phyloP scores from a whole-genome alignment of 92 coral and sea anemone genomes.

The Palythoa caribaeorum region DNA sequence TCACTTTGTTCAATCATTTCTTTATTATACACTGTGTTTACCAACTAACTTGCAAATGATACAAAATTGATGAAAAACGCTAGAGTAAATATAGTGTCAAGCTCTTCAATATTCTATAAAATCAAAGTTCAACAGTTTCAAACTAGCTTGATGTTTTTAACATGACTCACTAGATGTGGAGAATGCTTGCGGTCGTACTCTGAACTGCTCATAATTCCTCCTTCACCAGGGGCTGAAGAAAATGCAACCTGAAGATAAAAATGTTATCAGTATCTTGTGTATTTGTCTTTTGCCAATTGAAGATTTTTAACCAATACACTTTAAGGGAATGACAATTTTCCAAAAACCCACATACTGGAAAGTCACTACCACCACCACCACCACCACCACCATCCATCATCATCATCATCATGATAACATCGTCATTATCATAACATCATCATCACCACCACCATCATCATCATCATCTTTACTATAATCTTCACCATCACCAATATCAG shows the following conservation, averaged over 20 bases:
- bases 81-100: too few relatives aligned
- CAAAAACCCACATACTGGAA: too few relatives aligned
- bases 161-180: conserved; percentile 88
- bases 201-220: conserved; percentile 81
- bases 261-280: not conserved
- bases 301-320: not conserved
- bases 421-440: too few relatives aligned
- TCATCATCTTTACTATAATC: not conserved
- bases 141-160: not conserved
- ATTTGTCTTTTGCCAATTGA: not conserved
- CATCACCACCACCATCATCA: not conserved
- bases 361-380: too few relatives aligned
- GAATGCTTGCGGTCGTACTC: conserved; percentile 96
- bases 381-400: not conserved
- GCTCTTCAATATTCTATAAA: too few relatives aligned
- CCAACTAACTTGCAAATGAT: too few relatives aligned
- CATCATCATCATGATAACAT: not conserved
- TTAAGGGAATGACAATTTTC: too few relatives aligned
- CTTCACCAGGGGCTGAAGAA: conserved; percentile 97
- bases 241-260: conserved; percentile 70
- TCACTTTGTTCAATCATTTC: too few relatives aligned
- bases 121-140: not conserved
- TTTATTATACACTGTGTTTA: too few relatives aligned
- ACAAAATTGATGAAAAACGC: too few relatives aligned
- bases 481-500: not conserved